A percentile compares a stretch with the other conserved stretches of the same genome.
Conservation (phyloP, 2,797 vertebrate genomes). For the Hipposideros larvatus region DNA sequence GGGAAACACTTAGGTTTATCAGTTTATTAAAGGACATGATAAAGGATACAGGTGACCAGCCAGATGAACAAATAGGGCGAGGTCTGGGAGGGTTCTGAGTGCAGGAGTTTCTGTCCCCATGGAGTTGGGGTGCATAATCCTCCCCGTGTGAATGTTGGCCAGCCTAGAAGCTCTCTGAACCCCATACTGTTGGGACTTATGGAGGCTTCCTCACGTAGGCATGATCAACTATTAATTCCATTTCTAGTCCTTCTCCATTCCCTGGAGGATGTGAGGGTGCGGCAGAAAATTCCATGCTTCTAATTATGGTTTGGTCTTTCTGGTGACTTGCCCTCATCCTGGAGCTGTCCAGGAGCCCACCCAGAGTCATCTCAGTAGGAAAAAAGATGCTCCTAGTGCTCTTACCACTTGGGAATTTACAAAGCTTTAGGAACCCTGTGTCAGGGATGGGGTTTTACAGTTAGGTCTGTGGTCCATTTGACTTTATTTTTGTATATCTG, state of each 20-base stretch:
- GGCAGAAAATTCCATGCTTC: not conserved
- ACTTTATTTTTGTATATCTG: no score
- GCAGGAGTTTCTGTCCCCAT: not conserved
- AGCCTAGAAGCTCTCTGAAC: not conserved
- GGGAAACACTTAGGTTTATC: not conserved
- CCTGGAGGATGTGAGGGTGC: not conserved
- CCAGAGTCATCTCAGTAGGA: no score
- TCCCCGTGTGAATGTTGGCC: not conserved
- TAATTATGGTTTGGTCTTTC: not conserved
- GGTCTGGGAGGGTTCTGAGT: not conserved
- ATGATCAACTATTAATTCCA: no score
- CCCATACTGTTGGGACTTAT: not conserved
- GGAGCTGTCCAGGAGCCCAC: no score
- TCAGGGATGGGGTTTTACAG: no score
- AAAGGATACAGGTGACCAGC: not conserved
- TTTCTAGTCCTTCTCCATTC: not conserved
- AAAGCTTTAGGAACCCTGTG: no score
- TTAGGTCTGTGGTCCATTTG: no score
- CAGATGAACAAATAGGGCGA: no score
- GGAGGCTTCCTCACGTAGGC: not conserved
- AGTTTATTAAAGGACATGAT: not conserved
- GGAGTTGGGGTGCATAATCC: not conserved
- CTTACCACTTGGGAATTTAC: no score
- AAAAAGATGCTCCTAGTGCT: no score
- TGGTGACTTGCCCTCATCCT: no score